Evolutionary conservation across 1,140 invertebrate species (phyloP), one percentile per base, ranked within the genome.

Genomic region (Akabosia matsudoensis): DNA sequence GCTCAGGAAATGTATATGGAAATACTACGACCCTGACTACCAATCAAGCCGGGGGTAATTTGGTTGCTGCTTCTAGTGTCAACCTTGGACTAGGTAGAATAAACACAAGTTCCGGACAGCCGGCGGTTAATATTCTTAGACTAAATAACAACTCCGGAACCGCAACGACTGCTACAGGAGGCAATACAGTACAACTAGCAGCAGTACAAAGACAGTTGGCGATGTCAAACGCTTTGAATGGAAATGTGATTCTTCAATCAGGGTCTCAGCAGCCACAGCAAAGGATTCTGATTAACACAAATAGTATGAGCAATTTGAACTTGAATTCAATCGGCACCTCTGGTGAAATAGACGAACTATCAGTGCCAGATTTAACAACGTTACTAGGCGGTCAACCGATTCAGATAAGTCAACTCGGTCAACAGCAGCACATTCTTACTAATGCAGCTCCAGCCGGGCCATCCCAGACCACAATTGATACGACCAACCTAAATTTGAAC

Each of bases 401-500:
- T 56, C 52, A 31, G 28, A 33, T 52, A 18, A 74, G 28, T 56
- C 33, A 34, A 24, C 33, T 45, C 18, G 61, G 61, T 7, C 70
- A 72, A 22, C 70, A 72, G 33, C 70, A 72, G n/a, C 70, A 72
- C 24, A 72, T 72, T 51, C 52, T 74, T 14, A 54, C 52, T 2
- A 72, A 72, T 72, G 33, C 70, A 16, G n/a, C 22, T 33, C 3
- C 31, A 45, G 2, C 45, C 1, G 28, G 3, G 3, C 24, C 74
- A 70, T n/a, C 77, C 28, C 52, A 73, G 33, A 24, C 71, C n/a
- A 75, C 54, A 22, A 26, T 76, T 18, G 78, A 79, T 26, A 71
- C 74, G 34, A 74, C 54, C 14, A 79, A 79, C 51, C 34, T 80
- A 7, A 80, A 77, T 30, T 45, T 79, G 10, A 76, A 81, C 71